Evolutionary conservation across 2,797 vertebrate species (phyloP).

Genomic region (Geotrypetes seraphini): DNA sequence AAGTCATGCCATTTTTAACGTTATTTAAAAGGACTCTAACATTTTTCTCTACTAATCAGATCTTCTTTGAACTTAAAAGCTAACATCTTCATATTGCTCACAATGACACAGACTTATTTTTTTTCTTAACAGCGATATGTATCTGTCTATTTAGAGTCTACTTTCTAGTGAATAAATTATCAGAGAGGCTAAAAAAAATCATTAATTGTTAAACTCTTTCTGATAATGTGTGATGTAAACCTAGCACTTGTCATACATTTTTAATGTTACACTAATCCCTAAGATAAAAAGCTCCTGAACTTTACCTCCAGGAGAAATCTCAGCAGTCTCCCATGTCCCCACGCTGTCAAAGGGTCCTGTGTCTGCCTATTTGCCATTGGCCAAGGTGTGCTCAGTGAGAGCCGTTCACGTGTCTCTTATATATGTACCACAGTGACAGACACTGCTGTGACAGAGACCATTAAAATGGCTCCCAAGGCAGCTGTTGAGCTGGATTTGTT

Average conservation of each 20-base stretch:
- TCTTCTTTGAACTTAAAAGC: slow-evolving; percentile 14
- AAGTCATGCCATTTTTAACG: slow-evolving; percentile 3
- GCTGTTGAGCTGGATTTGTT: slow-evolving; percentile 52
- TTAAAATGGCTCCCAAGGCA: slow-evolving; percentile 72
- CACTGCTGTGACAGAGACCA: slow-evolving; percentile 63
- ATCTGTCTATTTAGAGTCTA: slow-evolving; percentile 36
- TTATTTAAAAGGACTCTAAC: neutral
- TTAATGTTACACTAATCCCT: slow-evolving; percentile 62
- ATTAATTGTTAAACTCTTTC: slow-evolving; percentile 73
- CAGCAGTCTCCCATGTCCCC: slow-evolving; percentile 31
- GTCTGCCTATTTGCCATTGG: slow-evolving; percentile 39
- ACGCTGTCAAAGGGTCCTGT: slow-evolving; percentile 38
- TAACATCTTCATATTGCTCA: neutral
- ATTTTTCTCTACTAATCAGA: slow-evolving; percentile 1
- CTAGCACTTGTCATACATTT: slow-evolving; percentile 61
- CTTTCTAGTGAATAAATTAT: slow-evolving; percentile 69
- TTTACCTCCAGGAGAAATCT: slow-evolving; percentile 52
- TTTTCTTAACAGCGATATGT: no score
- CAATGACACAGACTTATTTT: no score
- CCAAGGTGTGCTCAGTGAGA: slow-evolving; percentile 31
- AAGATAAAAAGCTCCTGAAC: slow-evolving; percentile 51
- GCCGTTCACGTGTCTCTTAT: slow-evolving; percentile 31
- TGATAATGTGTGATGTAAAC: slow-evolving; percentile 60
- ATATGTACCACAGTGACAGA: slow-evolving; percentile 45
- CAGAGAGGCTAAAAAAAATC: slow-evolving; percentile 55